These are phyloP conservation scores for Limenitis arthemis DNA, from an alignment of 2,888 invertebrate genomes.

Conservation along the genomic window DNA sequence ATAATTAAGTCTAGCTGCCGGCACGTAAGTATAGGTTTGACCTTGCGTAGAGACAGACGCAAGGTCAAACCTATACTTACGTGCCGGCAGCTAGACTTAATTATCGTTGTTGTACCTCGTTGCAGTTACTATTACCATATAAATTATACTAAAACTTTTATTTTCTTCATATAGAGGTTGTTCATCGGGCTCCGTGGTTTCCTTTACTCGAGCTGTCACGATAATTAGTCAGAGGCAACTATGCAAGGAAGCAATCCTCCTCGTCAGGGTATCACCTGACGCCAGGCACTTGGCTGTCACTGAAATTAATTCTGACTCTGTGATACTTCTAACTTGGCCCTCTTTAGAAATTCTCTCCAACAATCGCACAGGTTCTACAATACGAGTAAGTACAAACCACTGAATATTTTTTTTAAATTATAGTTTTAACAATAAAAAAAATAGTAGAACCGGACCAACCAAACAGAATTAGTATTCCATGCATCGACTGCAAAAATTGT, in stretches of 20 bases:
- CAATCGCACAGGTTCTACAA: slow-evolving; percentile 36
- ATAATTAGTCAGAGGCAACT: slow-evolving; percentile 28
- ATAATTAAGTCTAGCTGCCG: background rate
- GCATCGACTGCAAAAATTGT: too few relatives aligned
- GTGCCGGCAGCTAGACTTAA: too few relatives aligned
- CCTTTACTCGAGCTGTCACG: slow-evolving; percentile 31
- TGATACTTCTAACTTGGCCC: slow-evolving; percentile 49
- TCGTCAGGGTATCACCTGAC: slow-evolving; percentile 50
- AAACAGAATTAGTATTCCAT: too few relatives aligned
- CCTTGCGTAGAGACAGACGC: too few relatives aligned
- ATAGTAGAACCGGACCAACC: too few relatives aligned
- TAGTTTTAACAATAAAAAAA: background rate
- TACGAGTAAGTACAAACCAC: slow-evolving; percentile 37
- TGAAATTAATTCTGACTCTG: slow-evolving; percentile 31
- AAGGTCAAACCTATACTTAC: too few relatives aligned
- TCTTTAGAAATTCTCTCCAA: slow-evolving; percentile 31
- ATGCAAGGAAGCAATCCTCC: slow-evolving; percentile 28
- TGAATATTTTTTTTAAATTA: background rate
- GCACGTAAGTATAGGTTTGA: too few relatives aligned
- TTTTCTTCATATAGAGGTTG: slow-evolving; percentile 42
- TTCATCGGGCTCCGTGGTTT: slow-evolving; percentile 38
- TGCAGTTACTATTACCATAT: background rate
- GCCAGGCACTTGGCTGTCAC: slow-evolving; percentile 46
- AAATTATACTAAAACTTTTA: background rate
- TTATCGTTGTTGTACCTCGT: too few relatives aligned